Percentiles rank a stretch among this genome's conserved stretches.
phyloP scores from a whole-genome alignment of 1,140 invertebrate species.

The Riptortus pedestris region DNA sequence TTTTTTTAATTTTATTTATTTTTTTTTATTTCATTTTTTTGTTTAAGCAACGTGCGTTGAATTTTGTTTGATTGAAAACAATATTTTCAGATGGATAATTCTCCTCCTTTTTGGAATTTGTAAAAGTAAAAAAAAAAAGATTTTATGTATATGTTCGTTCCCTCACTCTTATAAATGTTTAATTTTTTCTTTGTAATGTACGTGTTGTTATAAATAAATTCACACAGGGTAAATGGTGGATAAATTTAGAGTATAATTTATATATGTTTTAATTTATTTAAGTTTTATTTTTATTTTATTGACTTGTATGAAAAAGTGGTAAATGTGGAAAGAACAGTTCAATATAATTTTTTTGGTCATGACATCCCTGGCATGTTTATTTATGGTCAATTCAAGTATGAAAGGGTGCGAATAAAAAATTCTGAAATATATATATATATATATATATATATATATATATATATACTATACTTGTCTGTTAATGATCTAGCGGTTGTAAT shows the following conservation, averaged over 20 bases:
- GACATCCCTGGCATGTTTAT: background rate
- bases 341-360: background rate
- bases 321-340: background rate
- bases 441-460: no score
- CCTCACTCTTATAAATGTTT: background rate
- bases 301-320: background rate
- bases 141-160: background rate
- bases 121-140: no score
- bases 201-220: background rate
- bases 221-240: slow-evolving; percentile 1
- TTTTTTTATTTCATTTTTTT: no score
- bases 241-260: background rate
- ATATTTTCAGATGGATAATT: no score
- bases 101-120: background rate
- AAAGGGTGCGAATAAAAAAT: slow-evolving; percentile 5
- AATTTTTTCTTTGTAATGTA: background rate
- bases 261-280: background rate
- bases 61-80: no score
- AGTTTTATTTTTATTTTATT: background rate
- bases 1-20: no score
- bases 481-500: no score
- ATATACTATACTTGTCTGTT: no score
- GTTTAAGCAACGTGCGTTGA: background rate
- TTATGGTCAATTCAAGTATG: slow-evolving; percentile 4
- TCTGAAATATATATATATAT: no score